Base-by-base conservation (phyloP, 2,888 invertebrate genomes). In the Lasioglossum oenotherae region DNA sequence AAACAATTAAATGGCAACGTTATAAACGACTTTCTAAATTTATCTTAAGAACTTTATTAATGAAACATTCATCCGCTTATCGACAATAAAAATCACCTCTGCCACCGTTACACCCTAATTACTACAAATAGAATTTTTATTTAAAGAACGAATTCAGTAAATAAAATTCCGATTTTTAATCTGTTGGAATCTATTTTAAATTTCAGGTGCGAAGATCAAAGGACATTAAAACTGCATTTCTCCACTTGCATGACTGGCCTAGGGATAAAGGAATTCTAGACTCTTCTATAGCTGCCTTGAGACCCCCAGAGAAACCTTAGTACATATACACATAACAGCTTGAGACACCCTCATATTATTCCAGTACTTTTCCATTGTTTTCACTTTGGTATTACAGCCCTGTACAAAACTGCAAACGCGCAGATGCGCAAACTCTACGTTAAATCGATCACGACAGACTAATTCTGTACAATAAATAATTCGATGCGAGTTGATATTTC, bases 361-460 rank as follows among this genome's bases (percentile, higher is more conserved):
- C 27, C 87, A 71, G 89, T 89, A 89, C 74, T 89, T 89, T 89
- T 89, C 89, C 89, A 83, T 64, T 80, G 76, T 86, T 89, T 89
- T 89, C 88, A 84, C 85, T 80, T 35, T 38, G 53, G 16, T 31
- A 78, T 75, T 78, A 46, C 78, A 74, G 67, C 46, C 44, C 74
- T 84, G 14, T 35, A 74, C 19, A 12, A 73, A 49, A 49, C 49
- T 23, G 23, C 19, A 73, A 27, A 6, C 35, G 10, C 38, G 10
- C 1, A 16, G 19, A 81, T 8, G 44, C 44, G 49, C 64, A 67
- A 27, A 57, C 73, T 12, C 53, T 14, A n/a, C 10, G 8, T 31
- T 53, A 44, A 53, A 82, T 82, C 73, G 64, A 82, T 67, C 10
- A 53, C 4, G 31, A 53, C 14, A 19, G 8, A 14, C 38, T n/a